These are phyloP conservation scores for Aphidius gifuensis DNA, from an alignment of 1,140 invertebrate genomes.

Conservation along the genomic window DNA sequence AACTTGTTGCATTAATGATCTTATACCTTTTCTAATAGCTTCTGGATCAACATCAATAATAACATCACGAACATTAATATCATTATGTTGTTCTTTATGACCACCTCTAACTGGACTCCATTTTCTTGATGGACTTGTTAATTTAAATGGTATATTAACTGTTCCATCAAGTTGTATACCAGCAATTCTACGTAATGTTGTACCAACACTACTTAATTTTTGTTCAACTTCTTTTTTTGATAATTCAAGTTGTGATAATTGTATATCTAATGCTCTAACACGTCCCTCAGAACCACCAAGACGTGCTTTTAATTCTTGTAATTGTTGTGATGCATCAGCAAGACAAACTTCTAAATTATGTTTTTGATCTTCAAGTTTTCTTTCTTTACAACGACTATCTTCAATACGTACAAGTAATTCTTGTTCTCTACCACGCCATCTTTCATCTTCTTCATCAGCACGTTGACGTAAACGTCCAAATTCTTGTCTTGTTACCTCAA, in stretches of 20 bases:
- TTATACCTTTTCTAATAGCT: slow-evolving; percentile 77
- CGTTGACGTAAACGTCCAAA: slow-evolving; percentile 63
- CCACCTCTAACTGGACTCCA: slow-evolving; percentile 66
- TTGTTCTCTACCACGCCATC: slow-evolving; percentile 72
- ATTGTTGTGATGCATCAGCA: slow-evolving; percentile 81
- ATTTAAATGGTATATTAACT: slow-evolving; percentile 64
- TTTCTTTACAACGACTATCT: slow-evolving; percentile 78
- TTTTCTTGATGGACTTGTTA: slow-evolving; percentile 67
- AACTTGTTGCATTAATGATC: slow-evolving; percentile 85
- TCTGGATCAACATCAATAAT: slow-evolving; percentile 83
- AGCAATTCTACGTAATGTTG: slow-evolving; percentile 76
- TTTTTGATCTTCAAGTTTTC: slow-evolving; percentile 83
- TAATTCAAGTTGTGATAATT: slow-evolving; percentile 72
- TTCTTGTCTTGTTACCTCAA: slow-evolving; percentile 72
- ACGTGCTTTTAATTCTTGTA: slow-evolving; percentile 82
- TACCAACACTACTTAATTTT: slow-evolving; percentile 76
- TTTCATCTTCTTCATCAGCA: slow-evolving; percentile 75
- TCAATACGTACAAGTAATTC: slow-evolving; percentile 77
- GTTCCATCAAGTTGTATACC: slow-evolving; percentile 79
- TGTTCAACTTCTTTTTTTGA: slow-evolving; percentile 79
- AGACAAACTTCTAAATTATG: slow-evolving; percentile 86
- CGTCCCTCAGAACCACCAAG: slow-evolving; percentile 82
- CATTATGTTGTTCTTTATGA: slow-evolving; percentile 57
- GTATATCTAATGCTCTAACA: slow-evolving; percentile 74
- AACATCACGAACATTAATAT: slow-evolving; percentile 47